Conservation (phyloP, 2,113 vertebrate species). For the Nipponia nippon region DNA sequence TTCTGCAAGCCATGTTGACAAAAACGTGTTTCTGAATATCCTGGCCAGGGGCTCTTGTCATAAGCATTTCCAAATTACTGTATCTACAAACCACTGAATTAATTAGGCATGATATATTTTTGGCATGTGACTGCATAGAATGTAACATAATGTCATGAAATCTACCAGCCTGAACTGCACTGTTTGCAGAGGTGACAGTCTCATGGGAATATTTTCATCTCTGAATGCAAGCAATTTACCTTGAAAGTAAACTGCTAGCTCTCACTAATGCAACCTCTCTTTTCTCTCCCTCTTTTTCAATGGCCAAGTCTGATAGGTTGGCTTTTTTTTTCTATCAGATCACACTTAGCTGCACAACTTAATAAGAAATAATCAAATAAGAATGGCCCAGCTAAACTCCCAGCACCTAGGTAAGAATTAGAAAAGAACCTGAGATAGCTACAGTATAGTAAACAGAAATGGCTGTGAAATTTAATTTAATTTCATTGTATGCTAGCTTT, state of each 20-base stretch:
- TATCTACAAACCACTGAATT: constrained; percentile 39
- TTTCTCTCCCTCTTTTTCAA: neutral
- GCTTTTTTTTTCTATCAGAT: neutral
- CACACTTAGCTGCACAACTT: neutral
- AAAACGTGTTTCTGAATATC: neutral
- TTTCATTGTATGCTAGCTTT: neutral
- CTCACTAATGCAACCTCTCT: neutral
- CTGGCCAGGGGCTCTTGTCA: constrained; percentile 23
- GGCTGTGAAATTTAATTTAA: neutral
- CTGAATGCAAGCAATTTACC: neutral
- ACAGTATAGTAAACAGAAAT: neutral
- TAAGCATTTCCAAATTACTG: constrained; percentile 29
- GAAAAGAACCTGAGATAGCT: neutral
- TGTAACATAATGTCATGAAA: constrained; percentile 22
- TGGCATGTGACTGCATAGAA: constrained; percentile 28
- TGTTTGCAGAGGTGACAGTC: constrained; percentile 31
- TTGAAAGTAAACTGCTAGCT: constrained; percentile 4
- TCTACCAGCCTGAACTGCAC: constrained; percentile 17
- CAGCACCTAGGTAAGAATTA: neutral
- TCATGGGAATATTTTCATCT: neutral
- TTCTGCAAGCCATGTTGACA: constrained; percentile 1
- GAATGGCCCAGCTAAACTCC: neutral
- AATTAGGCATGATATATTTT: constrained; percentile 39
- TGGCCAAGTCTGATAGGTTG: neutral
- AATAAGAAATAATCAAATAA: neutral